These are phyloP conservation scores for Ifrita kowaldi DNA, from an alignment of 2,113 vertebrate species.

Conservation along the genomic window DNA sequence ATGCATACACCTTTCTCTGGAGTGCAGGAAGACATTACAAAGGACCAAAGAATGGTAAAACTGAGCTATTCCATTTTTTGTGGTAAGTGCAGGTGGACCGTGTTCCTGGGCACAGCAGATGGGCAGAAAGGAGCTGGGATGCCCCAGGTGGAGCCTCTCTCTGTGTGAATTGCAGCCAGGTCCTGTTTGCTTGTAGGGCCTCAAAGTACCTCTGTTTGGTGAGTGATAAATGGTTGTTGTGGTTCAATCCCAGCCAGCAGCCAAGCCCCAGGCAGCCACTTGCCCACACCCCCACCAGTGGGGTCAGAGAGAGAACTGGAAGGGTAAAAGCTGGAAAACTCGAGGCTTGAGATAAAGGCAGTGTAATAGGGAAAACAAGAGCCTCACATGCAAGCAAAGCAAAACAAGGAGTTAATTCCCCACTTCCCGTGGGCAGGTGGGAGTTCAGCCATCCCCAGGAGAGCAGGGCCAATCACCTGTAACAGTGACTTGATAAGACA, in stretches of 20 bases:
- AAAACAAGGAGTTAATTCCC: neutral
- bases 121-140: neutral
- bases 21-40: neutral
- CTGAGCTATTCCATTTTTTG: neutral
- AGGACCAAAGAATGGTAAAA: neutral
- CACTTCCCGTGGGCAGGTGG: neutral
- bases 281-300: accelerated
- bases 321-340: neutral
- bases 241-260: neutral
- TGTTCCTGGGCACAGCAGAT: neutral
- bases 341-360: neutral
- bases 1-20: neutral
- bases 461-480: neutral
- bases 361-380: neutral
- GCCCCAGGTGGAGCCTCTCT: accelerated
- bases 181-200: neutral
- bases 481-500: neutral
- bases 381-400: neutral
- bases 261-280: neutral
- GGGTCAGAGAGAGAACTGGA: neutral
- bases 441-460: neutral
- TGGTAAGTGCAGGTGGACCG: accelerated
- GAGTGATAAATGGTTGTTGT: neutral
- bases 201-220: neutral
- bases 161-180: neutral